Base-by-base conservation (phyloP, 1,140 invertebrate species). In the Papilio polytes region DNA sequence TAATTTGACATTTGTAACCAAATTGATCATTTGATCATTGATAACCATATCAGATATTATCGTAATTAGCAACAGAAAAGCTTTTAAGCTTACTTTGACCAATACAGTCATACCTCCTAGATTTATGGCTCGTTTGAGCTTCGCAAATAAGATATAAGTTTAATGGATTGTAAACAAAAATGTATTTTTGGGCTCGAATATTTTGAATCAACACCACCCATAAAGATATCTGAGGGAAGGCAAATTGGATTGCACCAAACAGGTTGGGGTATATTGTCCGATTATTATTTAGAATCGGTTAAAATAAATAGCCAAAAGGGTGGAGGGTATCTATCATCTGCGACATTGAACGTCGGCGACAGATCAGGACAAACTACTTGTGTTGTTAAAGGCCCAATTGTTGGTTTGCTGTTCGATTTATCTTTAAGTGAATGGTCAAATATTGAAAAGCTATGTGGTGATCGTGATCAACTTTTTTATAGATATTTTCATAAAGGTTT, bases 251-350 rank as follows among this genome's bases (percentile, higher is more conserved):
- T 92, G 77, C 76, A 90, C 53, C 66, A 85, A 46, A 83, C 88
- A 84, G 79, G 88, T 80, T 95, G 93, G 93, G 89, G 92, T 53
- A 51, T 93, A 73, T 78, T 94, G 80, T 88, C 88, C 9, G 90
- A 94, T 78, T 95, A 91, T 84, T 87, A 85, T 80, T 80, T 94
- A 79, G 93, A 95, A 83, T 95, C 94, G 8, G 91, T 95, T n/a
- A 95, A 95, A 84, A 90, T 94, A 20, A 89, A 88, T 72, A 83
- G 82, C 46, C 83, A 83, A 26, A 89, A 87, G 76, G 78, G 80
- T 46, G 87, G 87, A 48, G 36, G 76, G 41, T 81, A 88, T 18
- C 82, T 83, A 26, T 89, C 92, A 18, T 81, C 86, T 74, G 94
- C 94, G 74, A 90, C 88, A 31, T 63, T 94, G 12, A 91, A 88